Evolutionary conservation across 64 coral and sea anemone genomes (phyloP).

Genomic region (Hydrozoanthus tunicans): DNA sequence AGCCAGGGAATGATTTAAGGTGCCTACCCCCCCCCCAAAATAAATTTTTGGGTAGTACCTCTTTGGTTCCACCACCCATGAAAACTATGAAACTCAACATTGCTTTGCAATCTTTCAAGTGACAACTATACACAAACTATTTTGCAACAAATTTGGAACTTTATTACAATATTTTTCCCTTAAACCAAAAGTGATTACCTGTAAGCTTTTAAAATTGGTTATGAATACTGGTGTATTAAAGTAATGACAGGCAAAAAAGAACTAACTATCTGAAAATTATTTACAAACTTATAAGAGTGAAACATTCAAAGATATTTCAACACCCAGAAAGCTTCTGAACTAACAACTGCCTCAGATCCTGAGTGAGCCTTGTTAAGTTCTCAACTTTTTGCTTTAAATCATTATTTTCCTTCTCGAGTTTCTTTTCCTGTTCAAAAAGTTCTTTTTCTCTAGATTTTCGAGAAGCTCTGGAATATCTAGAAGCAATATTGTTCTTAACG

Average conservation of each 20-base stretch:
- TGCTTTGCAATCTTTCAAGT: too few species aligned
- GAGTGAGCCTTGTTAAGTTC: slow-evolving; percentile 68
- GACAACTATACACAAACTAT: too few species aligned
- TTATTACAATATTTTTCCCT: too few species aligned
- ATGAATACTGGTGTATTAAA: too few species aligned
- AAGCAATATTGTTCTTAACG: slow-evolving; percentile 96
- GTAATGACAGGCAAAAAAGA: not conserved
- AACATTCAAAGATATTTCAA: not conserved
- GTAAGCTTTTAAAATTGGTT: too few species aligned
- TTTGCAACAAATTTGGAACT: too few species aligned
- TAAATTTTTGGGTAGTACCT: too few species aligned
- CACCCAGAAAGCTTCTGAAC: slow-evolving; percentile 67
- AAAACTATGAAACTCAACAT: too few species aligned
- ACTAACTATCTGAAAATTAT: not conserved
- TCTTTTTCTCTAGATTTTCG: slow-evolving; percentile 74
- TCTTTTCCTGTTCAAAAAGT: slow-evolving; percentile 74
- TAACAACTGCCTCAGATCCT: slow-evolving; percentile 66
- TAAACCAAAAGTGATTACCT: too few species aligned
- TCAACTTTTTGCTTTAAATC: slow-evolving; percentile 67
- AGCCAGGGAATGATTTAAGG: too few species aligned
- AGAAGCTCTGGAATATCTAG: slow-evolving; percentile 71
- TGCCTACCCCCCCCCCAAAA: too few species aligned
- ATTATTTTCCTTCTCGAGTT: slow-evolving; percentile 69
- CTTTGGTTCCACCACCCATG: too few species aligned
- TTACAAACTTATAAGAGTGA: not conserved